These are phyloP conservation scores for Amphiura filiformis DNA, from an alignment of 35 echinoderm and acorn worm genomes.

Conservation along the genomic window DNA sequence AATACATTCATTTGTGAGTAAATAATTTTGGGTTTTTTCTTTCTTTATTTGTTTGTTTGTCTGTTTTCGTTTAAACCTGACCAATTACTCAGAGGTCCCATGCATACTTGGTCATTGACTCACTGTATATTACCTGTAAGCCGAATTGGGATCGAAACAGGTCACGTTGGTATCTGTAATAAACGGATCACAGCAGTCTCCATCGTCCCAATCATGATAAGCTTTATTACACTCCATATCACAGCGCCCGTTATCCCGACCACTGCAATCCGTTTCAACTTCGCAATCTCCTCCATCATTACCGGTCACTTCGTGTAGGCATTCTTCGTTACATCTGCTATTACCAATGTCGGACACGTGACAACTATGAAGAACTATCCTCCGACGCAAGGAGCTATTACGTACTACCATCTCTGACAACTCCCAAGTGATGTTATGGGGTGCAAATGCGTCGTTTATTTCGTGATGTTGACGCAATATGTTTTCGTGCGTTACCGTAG, in stretches of 20 bases:
- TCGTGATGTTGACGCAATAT: slow-evolving; percentile 56
- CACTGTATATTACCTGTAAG: slow-evolving; percentile 78
- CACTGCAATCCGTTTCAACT: background rate
- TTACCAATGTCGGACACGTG: slow-evolving; percentile 55
- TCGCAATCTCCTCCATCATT: slow-evolving; percentile 38
- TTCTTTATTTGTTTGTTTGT: too few relatives aligned
- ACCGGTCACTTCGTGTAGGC: slow-evolving; percentile 54
- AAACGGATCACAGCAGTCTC: slow-evolving; percentile 73
- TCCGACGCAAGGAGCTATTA: slow-evolving; percentile 48
- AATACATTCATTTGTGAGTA: background rate
- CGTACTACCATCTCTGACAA: slow-evolving; percentile 29
- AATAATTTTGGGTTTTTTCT: too few relatives aligned
- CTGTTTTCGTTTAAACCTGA: too few relatives aligned
- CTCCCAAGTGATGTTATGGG: slow-evolving; percentile 73
- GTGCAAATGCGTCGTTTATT: slow-evolving; percentile 53
- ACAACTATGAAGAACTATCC: slow-evolving; percentile 49
- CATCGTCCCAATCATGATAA: slow-evolving; percentile 63
- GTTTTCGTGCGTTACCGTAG: slow-evolving; percentile 34
- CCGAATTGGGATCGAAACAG: slow-evolving; percentile 71
- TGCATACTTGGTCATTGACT: too few relatives aligned
- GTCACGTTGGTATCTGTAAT: slow-evolving; percentile 23
- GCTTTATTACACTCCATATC: slow-evolving; percentile 61
- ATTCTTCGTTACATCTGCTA: slow-evolving; percentile 59
- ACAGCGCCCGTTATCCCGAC: slow-evolving; percentile 60
- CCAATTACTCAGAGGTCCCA: too few relatives aligned